Evolutionary conservation across 1,140 invertebrate genomes (phyloP), one percentile per base, ranked within the genome.

Genomic region (Drosophila setifemur): DNA sequence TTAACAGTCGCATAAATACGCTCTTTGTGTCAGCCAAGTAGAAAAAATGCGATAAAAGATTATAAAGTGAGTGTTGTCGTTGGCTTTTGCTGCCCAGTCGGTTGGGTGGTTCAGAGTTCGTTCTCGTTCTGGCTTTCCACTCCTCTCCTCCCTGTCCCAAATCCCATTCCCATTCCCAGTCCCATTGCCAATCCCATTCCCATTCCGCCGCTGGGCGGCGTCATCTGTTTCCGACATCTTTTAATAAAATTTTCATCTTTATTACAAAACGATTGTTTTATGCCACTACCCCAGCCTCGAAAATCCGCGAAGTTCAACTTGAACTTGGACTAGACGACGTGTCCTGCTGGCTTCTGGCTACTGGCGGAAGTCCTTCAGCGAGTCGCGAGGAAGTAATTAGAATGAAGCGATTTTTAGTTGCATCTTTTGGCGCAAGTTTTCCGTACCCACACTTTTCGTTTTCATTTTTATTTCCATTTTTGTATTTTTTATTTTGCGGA

Each of bases 241-340:
- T 90, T 90, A 90, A 90, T 90, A 90, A 90, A 90, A 90, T 89
- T 90, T 90, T 90, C 89, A 90, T 90, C 89, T 89, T 90, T 90
- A 90, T 90, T 90, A 90, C 86, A 68, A 82, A 82, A 88, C 77
- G 85, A 88, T 90, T 90, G 88, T 90, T 90, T 90, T 90, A 90
- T 89, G 66, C 48, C 63, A 50, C 37, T 48, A 52, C 42, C 29
- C 28, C 23, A 2, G 12, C 47, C 18, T 23, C 28, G 12, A 1
- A 54, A 21, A 21, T 26, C 18, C n/a, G 14, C n/a, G n/a, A 3
- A 66, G 21, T 44, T 70, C 28, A 48, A 70, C 52, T 60, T 72
- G 40, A 48, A 85, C 74, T 85, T 60, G 71, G 74, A 76, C 77
- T 71, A 69, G 69, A 71, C 64, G 71, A 37, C 47, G 63, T 69